Evolutionary conservation across 37 sponge, comb jelly and placozoan species (phyloP).

Genomic region (Agelas oroides): DNA sequence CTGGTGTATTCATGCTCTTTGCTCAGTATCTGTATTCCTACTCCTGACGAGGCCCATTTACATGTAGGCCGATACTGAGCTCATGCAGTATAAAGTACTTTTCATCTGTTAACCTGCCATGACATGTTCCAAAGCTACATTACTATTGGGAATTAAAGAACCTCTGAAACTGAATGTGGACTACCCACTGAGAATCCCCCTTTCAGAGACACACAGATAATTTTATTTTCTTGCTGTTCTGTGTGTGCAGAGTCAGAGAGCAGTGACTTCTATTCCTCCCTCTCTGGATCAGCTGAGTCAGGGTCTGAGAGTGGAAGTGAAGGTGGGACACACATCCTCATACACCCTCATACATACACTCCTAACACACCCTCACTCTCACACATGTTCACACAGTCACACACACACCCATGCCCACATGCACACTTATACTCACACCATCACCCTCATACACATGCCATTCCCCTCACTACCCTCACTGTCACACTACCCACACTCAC

Average conservation of each 20-base stretch:
- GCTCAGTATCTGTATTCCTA: too few species aligned
- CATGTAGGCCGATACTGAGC: too few species aligned
- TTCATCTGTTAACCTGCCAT: too few species aligned
- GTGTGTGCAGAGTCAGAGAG: conserved; percentile 44
- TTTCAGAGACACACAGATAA: too few species aligned
- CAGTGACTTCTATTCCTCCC: conserved; percentile 73
- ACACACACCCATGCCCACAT: background rate
- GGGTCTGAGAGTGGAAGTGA: conserved; percentile 50
- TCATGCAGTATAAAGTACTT: too few species aligned
- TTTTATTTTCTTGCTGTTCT: background rate
- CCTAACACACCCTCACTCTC: background rate
- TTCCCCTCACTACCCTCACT: background rate
- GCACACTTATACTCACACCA: background rate
- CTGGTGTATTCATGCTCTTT: too few species aligned
- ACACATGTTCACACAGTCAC: background rate
- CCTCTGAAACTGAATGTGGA: too few species aligned
- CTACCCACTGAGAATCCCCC: too few species aligned
- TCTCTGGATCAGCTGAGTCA: conserved; percentile 72
- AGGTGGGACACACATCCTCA: background rate
- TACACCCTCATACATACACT: background rate
- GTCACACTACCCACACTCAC: too few species aligned
- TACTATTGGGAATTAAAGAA: too few species aligned
- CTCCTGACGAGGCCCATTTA: too few species aligned
- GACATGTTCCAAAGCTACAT: too few species aligned
- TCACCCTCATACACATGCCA: background rate